Evolutionary conservation across 2,888 invertebrate species (phyloP), one percentile per base, ranked within the genome.

Genomic region (Lycia hirtaria): DNA sequence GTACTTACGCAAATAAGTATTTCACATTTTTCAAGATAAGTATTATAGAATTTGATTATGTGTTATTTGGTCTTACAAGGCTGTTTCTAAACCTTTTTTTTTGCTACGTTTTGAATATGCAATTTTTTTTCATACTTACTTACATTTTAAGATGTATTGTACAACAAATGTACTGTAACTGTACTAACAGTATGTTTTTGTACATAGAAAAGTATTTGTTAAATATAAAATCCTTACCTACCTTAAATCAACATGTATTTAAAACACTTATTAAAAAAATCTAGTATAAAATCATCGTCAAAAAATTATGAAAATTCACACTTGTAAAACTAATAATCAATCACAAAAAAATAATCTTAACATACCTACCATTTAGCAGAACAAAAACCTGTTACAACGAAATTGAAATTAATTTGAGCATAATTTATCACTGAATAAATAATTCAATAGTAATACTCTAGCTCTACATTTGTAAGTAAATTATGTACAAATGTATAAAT

Each of bases 291-390:
- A 19, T n/a, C 30, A 44, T 53, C 52, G 68, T 64, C 64, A 67
- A 58, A 60, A 60, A 58, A 67, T 56, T 50, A 63, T 44, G 51
- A 55, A 12, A 44, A 19, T 44, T 28, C 9, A 12, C 14, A 22
- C 52, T 73, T 75, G 72, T 59, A 65, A 69, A 71, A 71, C 62
- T 60, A 64, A 14, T 44, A 62, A 57, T 59, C 35, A 45, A 49
- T 52, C 51, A 41, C 48, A 52, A 44, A 59, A n/a, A 62, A 60
- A 62, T 56, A 44, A 30, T 51, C 50, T 65, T 67, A 67, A 30
- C 67, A 60, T 55, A 60, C 12, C 33, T 17, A 41, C 33, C 22
- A 41, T 17, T 41, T 47, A 33, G 17, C 24, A 30, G 15, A 22
- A 14, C 22, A 24, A 15, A 47, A 49, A 53, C 57, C 19, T 3